A percentile compares a stretch with the other conserved stretches of the same genome.
Evolutionary conservation across 2,888 invertebrate genomes (phyloP).

Genomic region (Perithous albicinctus): DNA sequence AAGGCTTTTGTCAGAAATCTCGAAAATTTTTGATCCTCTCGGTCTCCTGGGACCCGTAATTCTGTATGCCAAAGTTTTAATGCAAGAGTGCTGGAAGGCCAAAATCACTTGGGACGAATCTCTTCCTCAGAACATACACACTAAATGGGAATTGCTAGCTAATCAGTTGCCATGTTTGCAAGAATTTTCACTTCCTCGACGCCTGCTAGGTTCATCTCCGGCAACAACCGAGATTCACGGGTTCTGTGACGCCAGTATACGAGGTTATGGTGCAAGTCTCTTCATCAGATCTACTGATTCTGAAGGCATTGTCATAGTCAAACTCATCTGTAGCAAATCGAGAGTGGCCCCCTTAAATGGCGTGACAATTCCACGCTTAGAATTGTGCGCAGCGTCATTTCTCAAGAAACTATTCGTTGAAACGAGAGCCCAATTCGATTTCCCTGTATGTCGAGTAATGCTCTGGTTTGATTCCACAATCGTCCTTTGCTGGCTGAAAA

Average conservation of each 20-base stretch:
- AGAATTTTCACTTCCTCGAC: conserved; percentile 1
- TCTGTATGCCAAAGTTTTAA: conserved; percentile 12
- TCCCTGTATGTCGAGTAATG: not conserved
- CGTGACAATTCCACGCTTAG: conserved; percentile 48
- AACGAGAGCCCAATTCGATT: too few relatives aligned
- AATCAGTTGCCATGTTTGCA: not conserved
- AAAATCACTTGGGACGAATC: conserved; percentile 38
- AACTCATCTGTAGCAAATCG: not conserved
- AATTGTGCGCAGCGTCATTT: conserved; percentile 58
- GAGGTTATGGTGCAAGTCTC: not conserved
- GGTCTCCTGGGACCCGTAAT: not conserved
- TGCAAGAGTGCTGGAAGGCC: conserved; percentile 21
- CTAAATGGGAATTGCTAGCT: conserved; percentile 10
- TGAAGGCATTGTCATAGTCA: not conserved
- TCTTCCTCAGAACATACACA: conserved; percentile 14
- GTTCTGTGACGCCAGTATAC: conserved; percentile 1
- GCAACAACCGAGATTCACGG: not conserved
- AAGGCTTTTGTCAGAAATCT: conserved; percentile 7
- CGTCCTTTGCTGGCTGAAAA: not conserved
- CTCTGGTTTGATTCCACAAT: not conserved
- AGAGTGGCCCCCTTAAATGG: not conserved
- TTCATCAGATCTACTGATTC: not conserved
- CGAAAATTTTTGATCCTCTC: conserved; percentile 12
- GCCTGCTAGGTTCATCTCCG: not conserved
- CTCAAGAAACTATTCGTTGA: conserved; percentile 27